Evolutionary conservation across 2,888 invertebrate genomes (phyloP).

Genomic region (Nomada flava): DNA sequence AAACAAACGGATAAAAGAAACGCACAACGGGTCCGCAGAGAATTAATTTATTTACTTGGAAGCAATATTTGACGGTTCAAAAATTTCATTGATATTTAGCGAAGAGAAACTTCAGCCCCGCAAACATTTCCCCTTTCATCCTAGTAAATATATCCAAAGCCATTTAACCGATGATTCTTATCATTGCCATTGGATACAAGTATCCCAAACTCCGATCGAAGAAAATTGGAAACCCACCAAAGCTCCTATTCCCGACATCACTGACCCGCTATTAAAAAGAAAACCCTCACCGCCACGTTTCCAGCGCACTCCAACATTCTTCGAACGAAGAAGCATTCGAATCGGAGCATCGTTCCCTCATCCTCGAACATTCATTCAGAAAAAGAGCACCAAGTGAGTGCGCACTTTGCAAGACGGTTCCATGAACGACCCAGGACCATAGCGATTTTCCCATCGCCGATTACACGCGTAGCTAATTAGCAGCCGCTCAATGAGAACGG

Average conservation of each 20-base stretch:
- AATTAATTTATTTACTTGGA: too few relatives aligned
- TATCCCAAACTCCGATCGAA: background rate
- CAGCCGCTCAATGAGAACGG: conserved; percentile 22
- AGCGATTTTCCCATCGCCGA: conserved; percentile 4
- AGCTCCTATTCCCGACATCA: background rate
- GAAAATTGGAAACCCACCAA: conserved; percentile 20
- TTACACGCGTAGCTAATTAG: conserved; percentile 20
- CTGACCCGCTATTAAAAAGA: background rate
- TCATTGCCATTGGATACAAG: background rate
- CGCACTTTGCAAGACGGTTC: background rate
- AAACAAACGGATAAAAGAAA: too few relatives aligned
- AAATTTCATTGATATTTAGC: too few relatives aligned
- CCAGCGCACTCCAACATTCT: background rate
- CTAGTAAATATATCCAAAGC: too few relatives aligned
- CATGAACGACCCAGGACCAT: background rate
- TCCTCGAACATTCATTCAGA: background rate
- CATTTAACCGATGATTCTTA: background rate
- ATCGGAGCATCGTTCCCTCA: background rate
- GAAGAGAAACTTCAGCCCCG: too few relatives aligned
- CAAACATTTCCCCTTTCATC: background rate
- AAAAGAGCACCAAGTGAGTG: too few relatives aligned
- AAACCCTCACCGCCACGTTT: background rate
- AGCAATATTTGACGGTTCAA: too few relatives aligned
- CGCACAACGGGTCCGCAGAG: too few relatives aligned
- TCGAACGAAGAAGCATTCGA: background rate